Conservation (phyloP, 2,888 invertebrate species). For the Cryptocheilus praepositus region DNA sequence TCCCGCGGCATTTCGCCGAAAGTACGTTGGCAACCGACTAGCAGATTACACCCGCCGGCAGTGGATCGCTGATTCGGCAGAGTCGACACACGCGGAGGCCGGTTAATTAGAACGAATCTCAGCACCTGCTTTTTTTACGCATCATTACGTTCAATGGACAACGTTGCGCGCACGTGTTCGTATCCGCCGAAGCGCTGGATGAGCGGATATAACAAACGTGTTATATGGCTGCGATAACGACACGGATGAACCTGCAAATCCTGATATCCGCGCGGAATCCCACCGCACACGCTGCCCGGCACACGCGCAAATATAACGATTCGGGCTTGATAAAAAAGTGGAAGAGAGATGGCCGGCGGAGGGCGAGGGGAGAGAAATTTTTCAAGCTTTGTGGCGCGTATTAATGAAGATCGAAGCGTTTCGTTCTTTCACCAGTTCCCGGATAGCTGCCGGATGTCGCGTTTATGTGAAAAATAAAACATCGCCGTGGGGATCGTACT, state of each 20-base stretch:
- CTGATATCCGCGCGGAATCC: slow-evolving; percentile 27
- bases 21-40: too few species aligned
- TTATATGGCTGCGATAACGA: slow-evolving; percentile 18
- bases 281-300: slow-evolving; percentile 14
- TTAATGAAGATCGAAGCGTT: slow-evolving; percentile 26
- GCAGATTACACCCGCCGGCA: too few species aligned
- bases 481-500: too few species aligned
- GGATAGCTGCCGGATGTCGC: slow-evolving; percentile 2
- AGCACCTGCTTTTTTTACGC: slow-evolving; percentile 27
- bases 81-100: slow-evolving; percentile 11
- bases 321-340: not conserved
- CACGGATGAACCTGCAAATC: slow-evolving; percentile 33
- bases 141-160: slow-evolving; percentile 29
- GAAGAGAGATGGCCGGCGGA: slow-evolving; percentile 5
- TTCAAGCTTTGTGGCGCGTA: slow-evolving; percentile 6
- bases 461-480: slow-evolving; percentile 10
- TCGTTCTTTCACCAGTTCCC: slow-evolving; percentile 14
- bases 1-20: too few species aligned
- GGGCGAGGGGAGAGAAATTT: slow-evolving; percentile 11
- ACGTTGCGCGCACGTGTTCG: not conserved
- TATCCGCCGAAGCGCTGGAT: too few species aligned
- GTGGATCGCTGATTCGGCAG: not conserved
- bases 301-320: slow-evolving; percentile 15
- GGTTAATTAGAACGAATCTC: slow-evolving; percentile 44
- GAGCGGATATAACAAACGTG: slow-evolving; percentile 7